These are phyloP conservation scores for Apogon hyalosoma DNA, from an alignment of 2,797 vertebrate genomes.

Conservation along the genomic window DNA sequence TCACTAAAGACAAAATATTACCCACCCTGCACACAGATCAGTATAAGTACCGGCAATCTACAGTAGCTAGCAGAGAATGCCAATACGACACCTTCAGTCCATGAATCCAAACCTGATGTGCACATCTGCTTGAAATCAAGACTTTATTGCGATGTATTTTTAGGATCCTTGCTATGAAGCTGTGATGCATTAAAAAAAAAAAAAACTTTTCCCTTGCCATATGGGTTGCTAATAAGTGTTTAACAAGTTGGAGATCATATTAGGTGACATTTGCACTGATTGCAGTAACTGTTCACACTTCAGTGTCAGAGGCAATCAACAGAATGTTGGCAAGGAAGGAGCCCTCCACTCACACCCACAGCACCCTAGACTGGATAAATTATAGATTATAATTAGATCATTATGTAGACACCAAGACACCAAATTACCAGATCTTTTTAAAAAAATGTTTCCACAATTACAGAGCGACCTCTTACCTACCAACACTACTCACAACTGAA, in stretches of 20 bases:
- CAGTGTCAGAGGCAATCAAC: conserved; percentile 45
- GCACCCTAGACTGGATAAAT: conserved; percentile 23
- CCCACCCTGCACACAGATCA: conserved; percentile 40
- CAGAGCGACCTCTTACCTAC: no score
- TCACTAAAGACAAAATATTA: conserved; percentile 63
- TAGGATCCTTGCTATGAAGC: conserved; percentile 20
- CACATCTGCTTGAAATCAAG: conserved; percentile 58
- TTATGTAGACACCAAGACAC: background rate
- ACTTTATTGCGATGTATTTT: conserved; percentile 43
- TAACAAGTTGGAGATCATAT: conserved; percentile 66
- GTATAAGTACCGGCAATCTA: conserved; percentile 14
- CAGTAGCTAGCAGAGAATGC: conserved; percentile 21
- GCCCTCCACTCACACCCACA: background rate
- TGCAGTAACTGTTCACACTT: conserved; percentile 44
- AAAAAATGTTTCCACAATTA: no score
- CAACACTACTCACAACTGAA: no score
- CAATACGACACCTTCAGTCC: conserved; percentile 16
- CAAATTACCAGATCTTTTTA: no score
- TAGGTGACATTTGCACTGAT: conserved; percentile 75
- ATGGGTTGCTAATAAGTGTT: conserved; percentile 58
- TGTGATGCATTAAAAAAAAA: conserved; percentile 7
- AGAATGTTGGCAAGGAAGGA: conserved; percentile 21
- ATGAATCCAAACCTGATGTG: conserved; percentile 56
- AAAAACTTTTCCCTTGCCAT: background rate
- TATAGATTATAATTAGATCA: conserved; percentile 13